Base-by-base conservation (phyloP, 2,113 vertebrate genomes). In the Phalacrocorax pelagicus region DNA sequence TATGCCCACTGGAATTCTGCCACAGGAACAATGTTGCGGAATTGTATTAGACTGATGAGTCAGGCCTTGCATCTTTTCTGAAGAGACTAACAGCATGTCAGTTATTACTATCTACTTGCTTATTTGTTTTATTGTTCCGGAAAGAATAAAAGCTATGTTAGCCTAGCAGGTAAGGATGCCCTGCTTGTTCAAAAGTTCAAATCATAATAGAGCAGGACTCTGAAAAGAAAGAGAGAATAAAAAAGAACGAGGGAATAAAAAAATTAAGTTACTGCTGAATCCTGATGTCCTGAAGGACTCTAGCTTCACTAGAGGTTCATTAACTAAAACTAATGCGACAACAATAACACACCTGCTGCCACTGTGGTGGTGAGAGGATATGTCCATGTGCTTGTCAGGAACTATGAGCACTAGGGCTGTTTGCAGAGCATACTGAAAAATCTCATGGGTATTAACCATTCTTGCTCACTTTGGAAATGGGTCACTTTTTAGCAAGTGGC, bases 11-110 rank as follows among this genome's bases (percentile, higher is more conserved):
- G 79, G 74, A 91, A 85, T 92, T 91, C 81, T 96, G 74, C 70
- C 69, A 83, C 2, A 2, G 51, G 66, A 90, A 62, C 15, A 87
- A 40, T 12, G 40, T 85, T 91, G 59, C 21, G 54, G 78, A 70
- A 87, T 66, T 91, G 17, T 81, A 87, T 85, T 65, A 84, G n/a
- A 73, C 38, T 94, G 66, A 70, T 96, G 86, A 94, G 81, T 92
- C 89, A 95, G 66, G 38, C 38, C 51, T 94, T 7, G 2, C 46
- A 36, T 73, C 54, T 85, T 65, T 82, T 75, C 49, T 85, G 78
- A 72, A 54, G 66, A 75, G 36, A 61, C n/a, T 85, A 88, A 65
- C 49, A 94, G 36, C 40, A 20, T 59, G 46, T 77, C 63, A 66
- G 42, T 86, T 94, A 72, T 65, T 71, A 46, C 69, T 84, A 15